phyloP scores from a whole-genome alignment of 2,797 vertebrate species.

The Anolis apletophallus region DNA sequence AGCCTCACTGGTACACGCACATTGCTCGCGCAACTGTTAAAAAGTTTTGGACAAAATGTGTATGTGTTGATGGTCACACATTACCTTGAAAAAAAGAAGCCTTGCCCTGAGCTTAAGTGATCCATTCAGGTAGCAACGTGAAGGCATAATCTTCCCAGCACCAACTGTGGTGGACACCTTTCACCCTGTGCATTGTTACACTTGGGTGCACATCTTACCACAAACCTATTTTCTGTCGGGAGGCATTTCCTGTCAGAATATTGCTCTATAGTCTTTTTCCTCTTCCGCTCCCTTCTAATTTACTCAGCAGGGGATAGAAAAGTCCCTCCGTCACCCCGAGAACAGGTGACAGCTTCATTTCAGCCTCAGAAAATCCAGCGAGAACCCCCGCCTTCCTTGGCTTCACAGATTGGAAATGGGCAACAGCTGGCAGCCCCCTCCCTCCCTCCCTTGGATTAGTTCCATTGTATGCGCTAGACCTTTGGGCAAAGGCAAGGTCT shows the following conservation, averaged over 20 bases:
- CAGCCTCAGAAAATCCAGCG: conserved; percentile 32
- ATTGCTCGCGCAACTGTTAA: background rate
- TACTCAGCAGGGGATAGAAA: conserved; percentile 22
- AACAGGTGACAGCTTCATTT: conserved; percentile 23
- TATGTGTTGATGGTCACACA: background rate
- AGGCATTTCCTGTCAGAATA: background rate
- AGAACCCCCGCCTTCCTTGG: conserved; percentile 20
- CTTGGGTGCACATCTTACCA: background rate
- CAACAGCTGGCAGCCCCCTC: conserved; percentile 26
- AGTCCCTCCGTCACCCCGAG: conserved; percentile 47
- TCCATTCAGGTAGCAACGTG: background rate
- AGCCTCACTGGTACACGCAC: background rate
- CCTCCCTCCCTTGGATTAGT: conserved; percentile 17
- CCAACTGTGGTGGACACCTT: background rate
- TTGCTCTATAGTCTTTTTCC: conserved; percentile 41
- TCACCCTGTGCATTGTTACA: background rate
- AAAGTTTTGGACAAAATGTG: background rate
- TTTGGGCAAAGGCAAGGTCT: conserved; percentile 18
- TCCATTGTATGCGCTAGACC: conserved; percentile 9
- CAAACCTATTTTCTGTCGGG: background rate
- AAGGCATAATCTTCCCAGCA: background rate
- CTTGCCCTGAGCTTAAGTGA: background rate
- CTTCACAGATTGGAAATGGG: conserved; percentile 20
- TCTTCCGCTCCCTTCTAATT: conserved; percentile 45
- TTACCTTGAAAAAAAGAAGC: background rate